Percentiles rank a stretch among this genome's conserved stretches.
Evolutionary conservation across 2,888 invertebrate genomes (phyloP).

Genomic region (Nebria brevicollis): DNA sequence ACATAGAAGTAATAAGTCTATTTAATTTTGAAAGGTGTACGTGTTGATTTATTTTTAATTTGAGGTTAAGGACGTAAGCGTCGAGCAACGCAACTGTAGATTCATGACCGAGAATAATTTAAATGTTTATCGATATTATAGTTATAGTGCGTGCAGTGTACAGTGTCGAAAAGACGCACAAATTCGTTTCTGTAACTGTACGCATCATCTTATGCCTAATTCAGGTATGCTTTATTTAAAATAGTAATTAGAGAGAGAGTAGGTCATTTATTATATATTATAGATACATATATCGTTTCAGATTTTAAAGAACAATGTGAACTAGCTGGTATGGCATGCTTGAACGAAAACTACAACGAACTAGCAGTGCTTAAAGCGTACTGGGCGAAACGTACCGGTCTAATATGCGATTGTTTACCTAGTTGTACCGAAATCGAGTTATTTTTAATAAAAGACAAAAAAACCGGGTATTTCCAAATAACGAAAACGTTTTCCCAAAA

Average conservation of each 20-base stretch:
- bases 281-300: slow-evolving; percentile 51
- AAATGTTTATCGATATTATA: slow-evolving; percentile 73
- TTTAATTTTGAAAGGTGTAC: no score
- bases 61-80: slow-evolving; percentile 67
- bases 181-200: slow-evolving; percentile 71
- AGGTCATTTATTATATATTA: no score
- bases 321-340: slow-evolving; percentile 72
- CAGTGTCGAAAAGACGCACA: slow-evolving; percentile 76
- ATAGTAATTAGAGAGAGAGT: no score
- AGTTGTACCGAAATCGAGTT: slow-evolving; percentile 79
- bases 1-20: slow-evolving; percentile 64
- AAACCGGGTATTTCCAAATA: slow-evolving; percentile 56
- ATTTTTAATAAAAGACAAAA: slow-evolving; percentile 69
- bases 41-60: not conserved
- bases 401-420: slow-evolving; percentile 75
- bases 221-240: slow-evolving; percentile 62
- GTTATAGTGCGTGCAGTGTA: slow-evolving; percentile 78
- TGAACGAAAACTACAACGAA: slow-evolving; percentile 70
- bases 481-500: slow-evolving; percentile 49
- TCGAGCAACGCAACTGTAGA: slow-evolving; percentile 75
- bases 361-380: slow-evolving; percentile 73
- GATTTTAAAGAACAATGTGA: slow-evolving; percentile 68
- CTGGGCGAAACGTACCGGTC: slow-evolving; percentile 72
- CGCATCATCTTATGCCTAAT: slow-evolving; percentile 76
- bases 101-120: slow-evolving; percentile 74